These are phyloP conservation scores for Clupea harengus DNA, from an alignment of 2,113 vertebrate genomes.

Conservation along the genomic window DNA sequence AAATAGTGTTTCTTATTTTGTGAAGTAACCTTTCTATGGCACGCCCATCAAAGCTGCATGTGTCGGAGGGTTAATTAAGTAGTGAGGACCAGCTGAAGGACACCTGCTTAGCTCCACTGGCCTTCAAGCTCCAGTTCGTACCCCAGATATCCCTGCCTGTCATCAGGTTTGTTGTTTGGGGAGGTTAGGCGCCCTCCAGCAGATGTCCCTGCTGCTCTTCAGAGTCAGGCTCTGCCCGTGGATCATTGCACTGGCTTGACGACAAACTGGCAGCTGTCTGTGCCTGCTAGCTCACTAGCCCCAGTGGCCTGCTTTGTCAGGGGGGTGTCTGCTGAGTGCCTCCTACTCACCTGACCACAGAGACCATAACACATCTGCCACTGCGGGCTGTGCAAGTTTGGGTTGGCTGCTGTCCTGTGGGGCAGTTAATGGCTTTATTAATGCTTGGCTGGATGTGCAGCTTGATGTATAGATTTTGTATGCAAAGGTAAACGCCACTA, in stretches of 20 bases:
- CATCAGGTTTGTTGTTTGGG: neutral
- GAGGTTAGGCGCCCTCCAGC: constrained; percentile 22
- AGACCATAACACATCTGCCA: neutral
- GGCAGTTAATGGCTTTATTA: constrained; percentile 1
- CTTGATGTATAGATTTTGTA: neutral
- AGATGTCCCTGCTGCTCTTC: constrained; percentile 47
- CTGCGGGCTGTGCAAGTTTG: neutral
- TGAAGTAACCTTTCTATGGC: no score
- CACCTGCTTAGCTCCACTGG: neutral
- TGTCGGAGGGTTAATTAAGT: neutral
- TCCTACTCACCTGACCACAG: neutral
- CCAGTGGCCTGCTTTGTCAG: neutral
- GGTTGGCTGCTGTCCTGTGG: neutral
- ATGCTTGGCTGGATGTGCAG: neutral
- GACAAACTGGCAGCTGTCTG: neutral
- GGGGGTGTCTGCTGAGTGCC: neutral
- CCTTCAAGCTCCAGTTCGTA: neutral
- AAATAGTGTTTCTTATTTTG: neutral
- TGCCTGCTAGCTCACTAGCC: neutral
- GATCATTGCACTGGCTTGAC: neutral
- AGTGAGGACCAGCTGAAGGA: neutral
- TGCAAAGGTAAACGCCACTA: neutral
- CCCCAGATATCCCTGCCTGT: neutral
- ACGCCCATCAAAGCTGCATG: neutral
- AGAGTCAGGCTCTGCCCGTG: neutral